Evolutionary conservation across 2,888 invertebrate genomes (phyloP).

Genomic region (Scaptomyza polygonia): DNA sequence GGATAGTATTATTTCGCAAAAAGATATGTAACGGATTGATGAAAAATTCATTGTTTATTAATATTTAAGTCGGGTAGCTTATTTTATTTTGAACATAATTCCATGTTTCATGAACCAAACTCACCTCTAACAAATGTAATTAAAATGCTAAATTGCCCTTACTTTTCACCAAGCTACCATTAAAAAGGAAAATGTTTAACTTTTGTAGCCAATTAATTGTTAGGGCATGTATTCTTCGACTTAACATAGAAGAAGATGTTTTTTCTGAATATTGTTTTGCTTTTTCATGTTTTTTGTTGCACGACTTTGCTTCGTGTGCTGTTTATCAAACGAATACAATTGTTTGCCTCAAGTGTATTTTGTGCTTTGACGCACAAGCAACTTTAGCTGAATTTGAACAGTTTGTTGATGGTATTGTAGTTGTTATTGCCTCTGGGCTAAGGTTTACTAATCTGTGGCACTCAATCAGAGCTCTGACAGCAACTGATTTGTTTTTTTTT

Average conservation of each 20-base stretch:
- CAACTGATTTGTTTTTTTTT: conserved; percentile 31
- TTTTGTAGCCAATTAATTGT: not conserved
- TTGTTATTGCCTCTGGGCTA: conserved; percentile 50
- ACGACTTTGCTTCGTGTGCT: conserved; percentile 64
- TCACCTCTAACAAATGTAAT: not conserved
- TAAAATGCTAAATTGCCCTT: not conserved
- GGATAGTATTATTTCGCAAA: not conserved
- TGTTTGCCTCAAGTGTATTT: conserved; percentile 79
- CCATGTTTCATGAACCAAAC: no score
- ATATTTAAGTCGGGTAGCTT: no score
- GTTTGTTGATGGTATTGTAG: conserved; percentile 20
- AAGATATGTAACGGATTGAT: not conserved
- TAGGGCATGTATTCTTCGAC: not conserved
- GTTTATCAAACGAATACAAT: conserved; percentile 80
- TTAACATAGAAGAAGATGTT: not conserved
- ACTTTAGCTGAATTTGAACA: conserved; percentile 25
- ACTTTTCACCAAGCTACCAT: not conserved
- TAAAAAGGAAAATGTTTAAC: not conserved
- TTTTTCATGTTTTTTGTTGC: conserved; percentile 26
- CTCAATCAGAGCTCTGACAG: conserved; percentile 69
- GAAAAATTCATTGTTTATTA: not conserved
- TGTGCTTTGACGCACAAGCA: conserved; percentile 72
- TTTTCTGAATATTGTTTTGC: not conserved
- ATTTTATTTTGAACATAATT: no score
- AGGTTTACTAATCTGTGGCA: conserved; percentile 75